A percentile compares a stretch with the other conserved stretches of the same genome.
Evolutionary conservation across 2,797 vertebrate species (phyloP).

Genomic region (Phalanger gymnotis): DNA sequence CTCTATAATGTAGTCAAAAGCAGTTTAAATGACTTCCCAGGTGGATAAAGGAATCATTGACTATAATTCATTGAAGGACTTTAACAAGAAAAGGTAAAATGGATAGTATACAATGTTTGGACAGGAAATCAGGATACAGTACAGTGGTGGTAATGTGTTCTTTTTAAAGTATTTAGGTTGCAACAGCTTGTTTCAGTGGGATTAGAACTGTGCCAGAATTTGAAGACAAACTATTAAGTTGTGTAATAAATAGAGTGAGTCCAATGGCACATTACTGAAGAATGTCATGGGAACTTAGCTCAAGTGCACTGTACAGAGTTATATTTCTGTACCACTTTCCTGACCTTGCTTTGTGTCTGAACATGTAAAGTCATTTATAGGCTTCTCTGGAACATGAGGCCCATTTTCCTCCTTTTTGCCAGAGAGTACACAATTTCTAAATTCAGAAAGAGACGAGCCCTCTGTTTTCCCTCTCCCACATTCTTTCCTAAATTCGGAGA

Average conservation of each 20-base stretch:
- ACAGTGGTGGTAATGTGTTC: slow-evolving; percentile 26
- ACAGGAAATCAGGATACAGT: slow-evolving; percentile 26
- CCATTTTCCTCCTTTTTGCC: not conserved
- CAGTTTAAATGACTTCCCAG: slow-evolving; percentile 13
- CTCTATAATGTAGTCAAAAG: slow-evolving; percentile 23
- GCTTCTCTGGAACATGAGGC: slow-evolving; percentile 10
- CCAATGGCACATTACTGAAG: slow-evolving; percentile 57
- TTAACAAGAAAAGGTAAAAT: slow-evolving; percentile 47
- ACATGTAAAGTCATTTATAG: slow-evolving; percentile 17
- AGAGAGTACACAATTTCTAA: not conserved
- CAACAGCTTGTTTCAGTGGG: slow-evolving; percentile 56
- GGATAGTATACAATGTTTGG: slow-evolving; percentile 49
- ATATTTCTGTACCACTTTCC: slow-evolving; percentile 22
- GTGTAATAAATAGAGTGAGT: slow-evolving; percentile 56
- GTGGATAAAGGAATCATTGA: slow-evolving; percentile 20
- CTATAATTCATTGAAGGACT: slow-evolving; percentile 17
- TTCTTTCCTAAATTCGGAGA: not conserved
- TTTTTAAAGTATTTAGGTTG: slow-evolving; percentile 61
- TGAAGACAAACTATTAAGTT: slow-evolving; percentile 48
- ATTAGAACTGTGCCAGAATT: slow-evolving; percentile 54
- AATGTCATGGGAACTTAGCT: slow-evolving; percentile 30
- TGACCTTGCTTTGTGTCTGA: not conserved
- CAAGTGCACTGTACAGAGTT: slow-evolving; percentile 43
- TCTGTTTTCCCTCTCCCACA: slow-evolving; percentile 19
- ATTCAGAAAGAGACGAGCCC: slow-evolving; percentile 4